Evolutionary conservation across 2,888 invertebrate species (phyloP).

Genomic region (Fragum sueziense): DNA sequence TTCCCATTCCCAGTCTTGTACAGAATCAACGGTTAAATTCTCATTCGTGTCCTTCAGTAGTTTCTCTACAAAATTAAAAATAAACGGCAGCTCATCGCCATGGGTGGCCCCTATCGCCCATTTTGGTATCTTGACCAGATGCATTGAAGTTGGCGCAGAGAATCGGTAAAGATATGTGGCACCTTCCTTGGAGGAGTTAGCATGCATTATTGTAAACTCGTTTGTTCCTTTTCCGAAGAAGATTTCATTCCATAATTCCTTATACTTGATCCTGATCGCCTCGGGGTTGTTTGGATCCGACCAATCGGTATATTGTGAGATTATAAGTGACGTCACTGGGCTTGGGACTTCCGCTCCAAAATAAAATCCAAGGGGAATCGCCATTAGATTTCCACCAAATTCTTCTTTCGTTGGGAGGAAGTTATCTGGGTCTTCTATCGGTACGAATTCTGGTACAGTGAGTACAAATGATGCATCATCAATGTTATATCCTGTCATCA

Average conservation of each 20-base stretch:
- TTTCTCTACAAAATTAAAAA: slow-evolving; percentile 7
- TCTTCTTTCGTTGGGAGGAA: neutral
- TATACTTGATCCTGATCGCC: slow-evolving; percentile 93
- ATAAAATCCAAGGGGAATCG: neutral
- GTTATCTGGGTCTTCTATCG: slow-evolving; percentile 2
- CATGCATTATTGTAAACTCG: slow-evolving; percentile 89
- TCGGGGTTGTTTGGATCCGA: slow-evolving; percentile 84
- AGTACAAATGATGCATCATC: slow-evolving; percentile 81
- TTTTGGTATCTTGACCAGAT: slow-evolving; percentile 60
- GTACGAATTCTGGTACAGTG: neutral
- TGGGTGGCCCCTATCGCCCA: slow-evolving; percentile 75
- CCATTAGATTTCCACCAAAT: neutral
- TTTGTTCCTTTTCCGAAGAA: slow-evolving; percentile 87
- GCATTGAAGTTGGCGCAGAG: slow-evolving; percentile 38
- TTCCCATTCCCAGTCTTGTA: slow-evolving; percentile 91
- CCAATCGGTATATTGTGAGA: slow-evolving; percentile 38
- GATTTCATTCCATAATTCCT: slow-evolving; percentile 95
- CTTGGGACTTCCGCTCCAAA: slow-evolving; percentile 6
- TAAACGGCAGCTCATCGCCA: slow-evolving; percentile 58
- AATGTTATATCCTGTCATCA: slow-evolving; percentile 94
- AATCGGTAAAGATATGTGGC: slow-evolving; percentile 68
- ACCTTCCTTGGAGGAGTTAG: slow-evolving; percentile 83
- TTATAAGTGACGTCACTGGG: slow-evolving; percentile 5
- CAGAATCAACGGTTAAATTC: slow-evolving; percentile 70
- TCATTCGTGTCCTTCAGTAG: neutral